Base-by-base conservation (phyloP, 2,888 invertebrate species). In the Gasteruption jaculator region DNA sequence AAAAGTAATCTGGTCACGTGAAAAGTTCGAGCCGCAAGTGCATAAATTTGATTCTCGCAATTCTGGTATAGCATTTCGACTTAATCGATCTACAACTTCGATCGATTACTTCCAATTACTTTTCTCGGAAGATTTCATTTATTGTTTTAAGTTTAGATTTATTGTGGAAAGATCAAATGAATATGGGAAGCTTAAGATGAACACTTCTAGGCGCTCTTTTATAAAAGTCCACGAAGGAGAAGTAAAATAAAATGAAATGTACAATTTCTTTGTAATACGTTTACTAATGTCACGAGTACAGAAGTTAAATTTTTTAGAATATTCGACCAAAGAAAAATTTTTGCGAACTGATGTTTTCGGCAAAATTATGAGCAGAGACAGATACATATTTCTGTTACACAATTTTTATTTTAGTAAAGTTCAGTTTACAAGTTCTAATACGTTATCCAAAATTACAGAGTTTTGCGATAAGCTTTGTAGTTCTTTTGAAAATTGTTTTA, bases 1-100 rank as follows among this genome's bases (percentile, higher is more conserved):
- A 12, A 24, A 11, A 37, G 29, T 33, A 27, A 24, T 43, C 37
- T 46, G 37, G 25, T 40, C 39, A 29, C 20, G 1, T 27, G 20
- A n/a, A 43, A 43, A 46, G 42, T 39, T 46, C 30, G 14, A 46
- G 14, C 33, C 15, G 14, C 31, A 46, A 16, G 20, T 43, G 8
- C 29, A 46, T 43, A 19, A 25, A 45, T 42, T 45, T 42, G 16
- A 42, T 14, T 30, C 31, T 3, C 33, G 38, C 6, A 30, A 38
- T 24, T 38, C 24, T 29, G 25, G 26, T 4, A 38, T 42, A 33
- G 20, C 14, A 33, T 33, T 25, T 24, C 21, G 21, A 26, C 32
- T 37, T 8, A 38, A n/a, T 45, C 38, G 29, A 42, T 30, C 19
- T n/a, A 38, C 38, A 20, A 38, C 30, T 34, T 6, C 20, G 14